These are phyloP conservation scores for Drosophila kanekoi DNA, from an alignment of 2,888 invertebrate genomes.

Conservation along the genomic window DNA sequence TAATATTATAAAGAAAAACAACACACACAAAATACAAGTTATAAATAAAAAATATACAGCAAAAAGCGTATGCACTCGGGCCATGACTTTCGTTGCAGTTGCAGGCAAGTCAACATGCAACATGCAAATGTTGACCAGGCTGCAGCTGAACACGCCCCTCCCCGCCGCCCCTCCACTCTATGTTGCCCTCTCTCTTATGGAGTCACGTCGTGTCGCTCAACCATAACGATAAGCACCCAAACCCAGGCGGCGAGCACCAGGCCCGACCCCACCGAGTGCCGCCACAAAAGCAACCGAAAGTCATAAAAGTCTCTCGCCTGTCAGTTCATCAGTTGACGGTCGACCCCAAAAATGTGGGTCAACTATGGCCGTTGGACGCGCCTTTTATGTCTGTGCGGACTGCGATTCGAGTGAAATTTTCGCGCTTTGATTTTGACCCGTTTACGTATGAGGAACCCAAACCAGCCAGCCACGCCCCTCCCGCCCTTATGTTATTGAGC, in stretches of 20 bases:
- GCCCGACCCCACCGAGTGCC: conserved; percentile 10
- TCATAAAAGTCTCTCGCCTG: conserved; percentile 70
- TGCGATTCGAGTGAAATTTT: conserved; percentile 43
- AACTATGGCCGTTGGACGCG: conserved; percentile 49
- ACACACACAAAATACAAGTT: conserved; percentile 31
- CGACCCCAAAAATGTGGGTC: conserved; percentile 57
- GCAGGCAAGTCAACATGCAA: conserved; percentile 26
- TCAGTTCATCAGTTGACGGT: conserved; percentile 52
- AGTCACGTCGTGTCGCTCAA: conserved; percentile 55
- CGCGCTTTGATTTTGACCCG: conserved; percentile 53
- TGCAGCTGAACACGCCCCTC: not conserved
- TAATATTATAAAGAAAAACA: conserved; percentile 31
- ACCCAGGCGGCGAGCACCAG: too few species aligned
- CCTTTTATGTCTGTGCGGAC: conserved; percentile 41
- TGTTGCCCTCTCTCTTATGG: conserved; percentile 4
- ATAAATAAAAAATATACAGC: conserved; percentile 19
- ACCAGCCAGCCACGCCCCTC: not conserved
- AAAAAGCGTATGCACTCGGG: conserved; percentile 44
- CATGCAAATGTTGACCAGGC: conserved; percentile 58
- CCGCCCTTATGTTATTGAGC: conserved; percentile 25
- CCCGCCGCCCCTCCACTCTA: not conserved
- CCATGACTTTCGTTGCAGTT: conserved; percentile 67
- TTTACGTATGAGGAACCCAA: not conserved
- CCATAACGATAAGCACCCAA: conserved; percentile 57
- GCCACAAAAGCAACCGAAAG: conserved; percentile 18